phyloP scores from a whole-genome alignment of 2,888 invertebrate genomes.

The Tetranychus piercei region DNA sequence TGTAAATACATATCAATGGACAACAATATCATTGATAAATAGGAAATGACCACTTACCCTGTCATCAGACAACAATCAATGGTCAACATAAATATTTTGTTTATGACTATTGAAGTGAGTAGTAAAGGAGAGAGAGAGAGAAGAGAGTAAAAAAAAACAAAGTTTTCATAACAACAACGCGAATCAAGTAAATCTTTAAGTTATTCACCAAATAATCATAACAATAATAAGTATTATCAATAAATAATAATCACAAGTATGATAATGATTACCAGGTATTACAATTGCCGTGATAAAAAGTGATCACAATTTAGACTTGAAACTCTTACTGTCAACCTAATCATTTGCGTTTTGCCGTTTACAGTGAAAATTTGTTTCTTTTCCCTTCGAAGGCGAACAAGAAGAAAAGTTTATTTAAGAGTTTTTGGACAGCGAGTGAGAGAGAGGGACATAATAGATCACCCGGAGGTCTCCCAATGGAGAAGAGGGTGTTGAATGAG shows the following conservation, averaged over 20 bases:
- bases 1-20: not conserved
- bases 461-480: not conserved
- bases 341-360: too few species aligned
- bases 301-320: too few species aligned
- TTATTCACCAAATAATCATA: too few species aligned
- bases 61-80: not conserved
- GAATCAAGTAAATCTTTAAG: too few species aligned
- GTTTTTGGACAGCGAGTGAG: not conserved
- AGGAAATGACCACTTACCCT: not conserved
- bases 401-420: not conserved
- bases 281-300: too few species aligned
- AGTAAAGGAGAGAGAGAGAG: slow-evolving; percentile 3
- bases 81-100: not conserved
- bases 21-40: not conserved
- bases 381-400: too few species aligned
- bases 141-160: not conserved
- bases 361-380: too few species aligned
- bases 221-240: too few species aligned
- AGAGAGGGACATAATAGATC: not conserved
- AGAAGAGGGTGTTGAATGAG: not conserved
- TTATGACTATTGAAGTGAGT: not conserved
- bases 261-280: too few species aligned
- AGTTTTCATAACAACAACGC: not conserved
- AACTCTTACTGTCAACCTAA: too few species aligned
- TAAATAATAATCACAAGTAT: too few species aligned